These are phyloP conservation scores for Sitta carolinensis DNA, from an alignment of 2,797 vertebrate species.

Conservation along the genomic window DNA sequence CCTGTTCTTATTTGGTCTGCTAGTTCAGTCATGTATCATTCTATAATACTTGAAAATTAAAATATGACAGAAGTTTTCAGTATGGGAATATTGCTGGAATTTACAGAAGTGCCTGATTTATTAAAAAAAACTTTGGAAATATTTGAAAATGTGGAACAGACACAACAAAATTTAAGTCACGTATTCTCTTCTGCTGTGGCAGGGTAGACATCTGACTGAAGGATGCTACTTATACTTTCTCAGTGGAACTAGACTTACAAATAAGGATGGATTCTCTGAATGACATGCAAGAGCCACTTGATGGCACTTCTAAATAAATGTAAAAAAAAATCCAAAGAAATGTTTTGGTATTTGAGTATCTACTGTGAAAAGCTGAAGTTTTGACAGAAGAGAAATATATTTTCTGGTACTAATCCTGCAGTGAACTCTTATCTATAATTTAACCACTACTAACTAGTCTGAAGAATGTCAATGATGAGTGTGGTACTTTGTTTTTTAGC, in stretches of 20 bases:
- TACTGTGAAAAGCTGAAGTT: not conserved
- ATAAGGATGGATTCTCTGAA: not conserved
- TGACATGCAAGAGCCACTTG: not conserved
- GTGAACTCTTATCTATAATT: not conserved
- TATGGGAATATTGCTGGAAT: not conserved
- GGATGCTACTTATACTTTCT: not conserved
- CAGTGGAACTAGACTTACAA: not conserved
- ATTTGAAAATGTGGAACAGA: not conserved
- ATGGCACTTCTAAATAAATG: not conserved
- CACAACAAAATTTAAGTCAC: not conserved
- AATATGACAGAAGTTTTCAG: not conserved
- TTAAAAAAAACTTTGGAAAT: not conserved
- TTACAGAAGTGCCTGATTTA: not conserved
- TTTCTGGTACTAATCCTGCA: not conserved
- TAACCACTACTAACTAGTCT: not conserved
- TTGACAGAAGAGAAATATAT: not conserved
- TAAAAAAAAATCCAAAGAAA: not conserved
- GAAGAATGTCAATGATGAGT: not conserved
- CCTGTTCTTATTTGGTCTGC: not conserved
- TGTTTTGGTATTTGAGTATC: not conserved
- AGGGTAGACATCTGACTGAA: not conserved
- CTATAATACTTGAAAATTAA: not conserved
- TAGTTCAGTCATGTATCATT: not conserved
- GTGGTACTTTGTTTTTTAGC: not conserved
- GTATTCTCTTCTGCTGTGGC: not conserved